Base-by-base conservation (phyloP, 2,888 invertebrate species). In the Sphecodes monilicornis region DNA sequence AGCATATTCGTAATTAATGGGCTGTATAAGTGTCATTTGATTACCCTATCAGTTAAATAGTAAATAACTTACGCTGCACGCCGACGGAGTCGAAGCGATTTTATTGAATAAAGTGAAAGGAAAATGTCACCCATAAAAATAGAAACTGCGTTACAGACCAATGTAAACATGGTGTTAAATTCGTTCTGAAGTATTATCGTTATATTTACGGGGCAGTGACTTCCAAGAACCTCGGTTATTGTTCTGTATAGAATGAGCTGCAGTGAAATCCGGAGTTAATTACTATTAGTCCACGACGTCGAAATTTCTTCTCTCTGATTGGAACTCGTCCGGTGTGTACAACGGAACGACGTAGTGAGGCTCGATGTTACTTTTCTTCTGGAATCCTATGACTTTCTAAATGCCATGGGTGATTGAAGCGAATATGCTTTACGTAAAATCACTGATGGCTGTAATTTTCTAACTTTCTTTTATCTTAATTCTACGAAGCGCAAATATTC, bases 141-240 rank as follows among this genome's bases (percentile, higher is more conserved):
- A 66, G 41, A 68, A 68, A 68, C 68, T 39, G 39, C 41, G 32
- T 1, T 54, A 13, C n/a, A 36, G 41, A 41, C n/a, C 32, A 69
- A 46, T 50, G 46, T 69, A 74, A 80, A 75, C 50, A 66, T 29
- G 43, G 54, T 36, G 22, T 82, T 83, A 26, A 82, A 76, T 72
- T 18, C 41, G 32, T 32, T 69, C 57, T n/a, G 10, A 16, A 29
- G 76, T 46, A 73, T 72, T 69, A 76, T 83, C 68, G 13, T n/a
- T 18, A 26, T 74, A 66, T 71, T 75, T 69, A 18, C 76, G 32
- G 57, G 72, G 39, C 72, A 60, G 57, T 83, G 84, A 83, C 76
- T 72, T 11, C 54, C 16, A 11, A 22, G 26, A 13, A 18, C 69
- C 32, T 13, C 72, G 22, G 1, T 26, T 39, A 29, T 3, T 46